These are phyloP conservation scores for Gallinago jamesoni DNA, from an alignment of 2,113 vertebrate genomes.

Conservation along the genomic window DNA sequence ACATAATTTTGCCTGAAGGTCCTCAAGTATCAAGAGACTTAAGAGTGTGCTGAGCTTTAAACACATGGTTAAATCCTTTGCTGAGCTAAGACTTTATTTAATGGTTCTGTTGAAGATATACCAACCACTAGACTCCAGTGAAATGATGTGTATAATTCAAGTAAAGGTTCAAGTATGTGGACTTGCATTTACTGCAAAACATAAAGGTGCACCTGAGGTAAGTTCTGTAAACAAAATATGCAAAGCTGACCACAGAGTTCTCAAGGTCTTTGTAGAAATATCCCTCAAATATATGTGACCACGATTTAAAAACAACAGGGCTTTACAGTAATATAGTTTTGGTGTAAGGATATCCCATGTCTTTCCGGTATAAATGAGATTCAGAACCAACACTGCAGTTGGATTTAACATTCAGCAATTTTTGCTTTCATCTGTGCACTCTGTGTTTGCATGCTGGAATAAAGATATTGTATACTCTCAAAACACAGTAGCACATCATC, in stretches of 20 bases:
- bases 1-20: background rate
- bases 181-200: background rate
- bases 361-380: background rate
- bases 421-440: background rate
- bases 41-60: background rate
- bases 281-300: accelerated
- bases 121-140: background rate
- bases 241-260: background rate
- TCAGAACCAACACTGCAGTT: background rate
- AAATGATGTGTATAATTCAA: background rate
- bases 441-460: background rate
- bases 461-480: background rate
- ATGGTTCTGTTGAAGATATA: background rate
- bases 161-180: background rate
- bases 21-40: background rate
- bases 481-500: background rate
- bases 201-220: background rate
- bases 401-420: background rate
- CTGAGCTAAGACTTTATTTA: background rate
- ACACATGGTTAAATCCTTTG: background rate
- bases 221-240: background rate
- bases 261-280: background rate
- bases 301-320: background rate
- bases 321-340: background rate
- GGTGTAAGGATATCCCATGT: background rate